These are phyloP conservation scores for Colistium nudipinnis DNA, from an alignment of 2,113 vertebrate genomes.

Conservation along the genomic window DNA sequence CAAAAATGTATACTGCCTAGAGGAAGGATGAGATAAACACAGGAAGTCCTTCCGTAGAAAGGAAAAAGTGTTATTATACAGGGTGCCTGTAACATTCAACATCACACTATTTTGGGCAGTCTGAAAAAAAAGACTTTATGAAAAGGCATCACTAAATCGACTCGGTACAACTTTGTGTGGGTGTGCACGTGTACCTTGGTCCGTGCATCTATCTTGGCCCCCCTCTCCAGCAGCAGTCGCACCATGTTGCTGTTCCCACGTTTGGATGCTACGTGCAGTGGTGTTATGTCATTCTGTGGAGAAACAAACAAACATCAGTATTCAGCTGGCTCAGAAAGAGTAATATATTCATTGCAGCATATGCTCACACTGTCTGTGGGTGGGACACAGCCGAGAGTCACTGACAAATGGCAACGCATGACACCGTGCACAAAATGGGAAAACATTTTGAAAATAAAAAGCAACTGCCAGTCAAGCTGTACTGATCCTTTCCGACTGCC, in stretches of 20 bases:
- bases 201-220: conserved; percentile 95
- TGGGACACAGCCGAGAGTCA: background rate
- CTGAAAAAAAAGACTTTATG: too few relatives aligned
- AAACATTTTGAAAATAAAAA: too few relatives aligned
- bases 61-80: too few relatives aligned
- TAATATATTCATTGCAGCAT: background rate
- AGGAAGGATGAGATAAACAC: too few relatives aligned
- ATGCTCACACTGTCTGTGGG: background rate
- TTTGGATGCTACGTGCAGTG: conserved; percentile 96
- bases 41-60: too few relatives aligned
- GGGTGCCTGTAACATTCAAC: too few relatives aligned
- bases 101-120: too few relatives aligned
- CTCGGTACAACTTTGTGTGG: background rate
- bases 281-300: conserved; percentile 95
- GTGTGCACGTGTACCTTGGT: conserved; percentile 86
- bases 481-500: too few relatives aligned
- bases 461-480: background rate
- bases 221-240: conserved; percentile 93
- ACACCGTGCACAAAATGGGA: too few relatives aligned
- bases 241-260: conserved; percentile 98
- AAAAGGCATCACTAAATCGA: too few relatives aligned
- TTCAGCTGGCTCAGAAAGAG: background rate
- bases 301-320: background rate
- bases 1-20: too few relatives aligned
- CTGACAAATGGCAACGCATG: background rate